Evolutionary conservation across 2,888 invertebrate species (phyloP), one percentile per base, ranked within the genome.

Genomic region (Phragmatobia fuliginosa): DNA sequence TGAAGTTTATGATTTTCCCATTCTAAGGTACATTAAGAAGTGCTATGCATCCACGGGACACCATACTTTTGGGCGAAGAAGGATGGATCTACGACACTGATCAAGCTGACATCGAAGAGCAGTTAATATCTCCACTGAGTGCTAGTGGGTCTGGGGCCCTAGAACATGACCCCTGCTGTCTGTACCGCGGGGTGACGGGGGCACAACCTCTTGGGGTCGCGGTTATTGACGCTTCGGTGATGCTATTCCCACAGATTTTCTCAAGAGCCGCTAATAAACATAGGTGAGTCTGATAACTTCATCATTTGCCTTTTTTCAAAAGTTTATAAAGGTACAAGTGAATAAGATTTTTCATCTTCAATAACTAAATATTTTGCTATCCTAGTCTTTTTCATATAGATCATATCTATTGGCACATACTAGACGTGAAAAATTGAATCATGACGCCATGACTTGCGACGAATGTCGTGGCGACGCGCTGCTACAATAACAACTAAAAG

Each of bases 101-200:
- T 91, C 99, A 99, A 91, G 97, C 98, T 74, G 98, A 98, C 62
- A 98, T 99, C 79, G 99, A 99, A 93, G 99, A 99, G 94, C 99
- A 99, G 99, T 94, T 99, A 62, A 98, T 99, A 91, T 92, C 90
- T 0, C 98, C 99, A 2, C 98, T 99, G 87, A 99, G 99, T 90
- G 99, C 99, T 10, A 98, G 98, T 67, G 99, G 99, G 6, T 99
- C 99, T 4, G 99, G 99, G 59, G 99, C 99, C 14, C 92, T 99
- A 79, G 99, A 99, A 91, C 99, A 99, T 90, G 99, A 99, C 94
- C 97, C 98, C 4, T 98, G 99, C 88, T 98, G 98, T 85, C 94
- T 99, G 70, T 99, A 98, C 94, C 96, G 97, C 62, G 96, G 97
- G 66, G 61, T 74, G n/a, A 73, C 85, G 2, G 88, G 85, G 61